Conservation (phyloP, 2,113 vertebrate genomes). For the Coryphaenoides rupestris region DNA sequence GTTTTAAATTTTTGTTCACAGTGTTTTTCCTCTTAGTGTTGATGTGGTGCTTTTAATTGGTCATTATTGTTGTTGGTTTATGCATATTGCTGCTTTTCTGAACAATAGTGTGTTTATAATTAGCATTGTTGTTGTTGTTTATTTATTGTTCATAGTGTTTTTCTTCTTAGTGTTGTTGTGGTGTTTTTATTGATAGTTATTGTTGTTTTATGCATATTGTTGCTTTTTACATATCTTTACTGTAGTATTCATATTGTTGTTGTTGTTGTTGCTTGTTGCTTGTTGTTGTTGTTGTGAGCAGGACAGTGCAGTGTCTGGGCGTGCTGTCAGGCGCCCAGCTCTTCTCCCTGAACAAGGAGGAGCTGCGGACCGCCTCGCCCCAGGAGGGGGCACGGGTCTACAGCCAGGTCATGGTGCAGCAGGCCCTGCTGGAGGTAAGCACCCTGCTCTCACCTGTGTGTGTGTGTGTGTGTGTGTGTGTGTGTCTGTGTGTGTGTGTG, state of each 20-base stretch:
- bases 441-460: neutral
- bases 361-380: slow-evolving; percentile 60
- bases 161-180: neutral
- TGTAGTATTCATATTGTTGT: neutral
- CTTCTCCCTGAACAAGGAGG: slow-evolving; percentile 70
- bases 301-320: slow-evolving; percentile 63
- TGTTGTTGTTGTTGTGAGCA: slow-evolving; percentile 21
- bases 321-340: slow-evolving; percentile 71
- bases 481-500: too few species aligned
- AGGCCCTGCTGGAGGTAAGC: slow-evolving; percentile 77
- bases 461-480: neutral
- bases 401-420: slow-evolving; percentile 81
- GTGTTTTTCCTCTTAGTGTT: too few species aligned
- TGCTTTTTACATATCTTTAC: neutral
- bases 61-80: too few species aligned
- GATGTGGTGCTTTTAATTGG: neutral
- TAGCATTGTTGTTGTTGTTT: too few species aligned
- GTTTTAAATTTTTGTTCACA: too few species aligned
- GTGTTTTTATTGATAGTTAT: neutral
- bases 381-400: slow-evolving; percentile 72
- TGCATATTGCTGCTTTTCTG: neutral
- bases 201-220: neutral
- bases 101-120: too few species aligned
- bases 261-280: slow-evolving; percentile 11
- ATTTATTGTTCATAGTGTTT: too few species aligned